A percentile compares a stretch with the other conserved stretches of the same genome.
phyloP scores from a whole-genome alignment of 2,888 invertebrate species.

The Callyntrura sp. region DNA sequence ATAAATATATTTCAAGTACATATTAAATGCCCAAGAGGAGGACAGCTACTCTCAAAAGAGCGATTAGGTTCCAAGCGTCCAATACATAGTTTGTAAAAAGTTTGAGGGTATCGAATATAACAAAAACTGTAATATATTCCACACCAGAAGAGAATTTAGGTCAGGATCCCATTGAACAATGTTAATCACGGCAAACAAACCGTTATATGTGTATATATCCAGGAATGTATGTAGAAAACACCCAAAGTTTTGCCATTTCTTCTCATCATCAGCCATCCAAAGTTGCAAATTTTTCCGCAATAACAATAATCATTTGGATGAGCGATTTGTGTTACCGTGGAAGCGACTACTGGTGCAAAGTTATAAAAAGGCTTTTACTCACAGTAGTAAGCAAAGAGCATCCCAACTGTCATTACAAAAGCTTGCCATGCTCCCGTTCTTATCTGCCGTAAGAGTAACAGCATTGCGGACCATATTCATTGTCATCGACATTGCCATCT shows the following conservation, averaged over 20 bases:
- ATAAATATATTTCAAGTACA: no score
- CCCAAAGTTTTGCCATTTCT: neutral
- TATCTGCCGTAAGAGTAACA: neutral
- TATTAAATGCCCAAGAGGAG: no score
- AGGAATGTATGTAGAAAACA: neutral
- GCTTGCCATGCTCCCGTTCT: neutral
- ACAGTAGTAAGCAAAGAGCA: neutral
- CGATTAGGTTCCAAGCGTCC: neutral
- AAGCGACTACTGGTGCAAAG: neutral
- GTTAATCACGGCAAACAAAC: neutral
- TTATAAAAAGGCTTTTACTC: no score
- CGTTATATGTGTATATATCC: neutral
- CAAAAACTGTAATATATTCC: no score
- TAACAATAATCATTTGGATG: constrained; percentile 24
- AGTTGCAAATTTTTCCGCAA: constrained; percentile 2
- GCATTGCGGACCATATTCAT: constrained; percentile 22
- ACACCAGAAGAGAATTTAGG: neutral
- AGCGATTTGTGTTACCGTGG: neutral
- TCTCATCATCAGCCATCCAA: neutral
- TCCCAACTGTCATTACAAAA: constrained; percentile 7
- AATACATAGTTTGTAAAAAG: neutral
- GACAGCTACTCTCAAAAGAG: neutral
- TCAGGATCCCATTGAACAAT: neutral
- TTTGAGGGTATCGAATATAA: neutral
- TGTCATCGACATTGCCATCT: constrained; percentile 31